Evolutionary conservation across 2,113 vertebrate species (phyloP).

Genomic region (Pteronura brasiliensis): DNA sequence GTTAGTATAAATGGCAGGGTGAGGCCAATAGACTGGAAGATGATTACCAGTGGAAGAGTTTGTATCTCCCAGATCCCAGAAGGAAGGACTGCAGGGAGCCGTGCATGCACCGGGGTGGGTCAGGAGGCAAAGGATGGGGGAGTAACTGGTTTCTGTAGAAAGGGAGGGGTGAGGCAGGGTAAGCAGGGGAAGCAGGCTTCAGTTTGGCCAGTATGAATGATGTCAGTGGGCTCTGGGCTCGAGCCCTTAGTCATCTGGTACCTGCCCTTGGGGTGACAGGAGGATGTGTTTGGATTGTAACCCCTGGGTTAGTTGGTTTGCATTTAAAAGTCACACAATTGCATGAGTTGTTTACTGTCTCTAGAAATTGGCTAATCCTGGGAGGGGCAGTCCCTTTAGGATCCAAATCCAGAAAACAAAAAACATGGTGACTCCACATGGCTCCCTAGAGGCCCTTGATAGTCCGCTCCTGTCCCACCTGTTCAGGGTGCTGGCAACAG

Average conservation of each 20-base stretch:
- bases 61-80: background rate
- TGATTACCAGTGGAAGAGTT: background rate
- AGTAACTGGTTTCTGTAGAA: background rate
- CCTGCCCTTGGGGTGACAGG: background rate
- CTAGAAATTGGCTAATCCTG: background rate
- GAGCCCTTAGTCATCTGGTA: background rate
- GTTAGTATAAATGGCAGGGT: background rate
- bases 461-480: accelerated
- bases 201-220: background rate
- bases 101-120: background rate
- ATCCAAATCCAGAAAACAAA: background rate
- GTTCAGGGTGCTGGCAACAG: background rate
- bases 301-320: background rate
- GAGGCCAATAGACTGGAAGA: background rate
- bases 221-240: background rate
- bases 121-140: background rate
- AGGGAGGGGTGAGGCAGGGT: background rate
- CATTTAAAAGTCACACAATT: background rate
- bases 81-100: background rate
- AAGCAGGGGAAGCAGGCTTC: background rate
- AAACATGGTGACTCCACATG: background rate
- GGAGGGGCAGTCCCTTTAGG: background rate
- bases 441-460: background rate
- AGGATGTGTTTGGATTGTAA: background rate
- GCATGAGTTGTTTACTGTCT: background rate